Evolutionary conservation across 2,888 invertebrate species (phyloP).

Genomic region (Coenonympha arcania): DNA sequence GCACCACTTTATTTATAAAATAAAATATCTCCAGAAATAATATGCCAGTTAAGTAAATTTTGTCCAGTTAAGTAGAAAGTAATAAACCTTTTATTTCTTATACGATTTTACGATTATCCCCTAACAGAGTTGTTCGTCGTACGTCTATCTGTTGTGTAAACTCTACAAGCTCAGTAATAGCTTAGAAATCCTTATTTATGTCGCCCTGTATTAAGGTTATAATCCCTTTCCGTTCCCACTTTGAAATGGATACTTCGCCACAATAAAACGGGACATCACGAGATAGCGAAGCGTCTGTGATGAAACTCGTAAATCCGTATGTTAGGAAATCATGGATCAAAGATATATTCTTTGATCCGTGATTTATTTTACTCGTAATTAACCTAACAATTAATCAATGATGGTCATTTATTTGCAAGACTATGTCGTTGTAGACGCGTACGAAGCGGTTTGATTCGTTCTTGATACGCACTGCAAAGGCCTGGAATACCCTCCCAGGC

Average conservation of each 20-base stretch:
- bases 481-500: no score
- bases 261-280: slow-evolving; percentile 10
- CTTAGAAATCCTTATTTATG: slow-evolving; percentile 24
- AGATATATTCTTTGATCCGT: no score
- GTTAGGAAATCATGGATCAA: background rate
- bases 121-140: slow-evolving; percentile 2
- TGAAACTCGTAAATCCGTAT: slow-evolving; percentile 2
- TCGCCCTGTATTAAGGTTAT: slow-evolving; percentile 10
- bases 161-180: slow-evolving; percentile 16
- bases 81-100: background rate
- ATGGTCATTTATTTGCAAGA: no score
- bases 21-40: no score
- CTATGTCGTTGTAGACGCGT: no score
- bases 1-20: no score
- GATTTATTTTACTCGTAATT: no score
- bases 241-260: slow-evolving; percentile 12
- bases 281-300: background rate
- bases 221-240: slow-evolving; percentile 19
- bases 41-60: background rate
- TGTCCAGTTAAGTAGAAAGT: no score
- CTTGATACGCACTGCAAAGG: no score
- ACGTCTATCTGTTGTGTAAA: slow-evolving; percentile 2
- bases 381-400: no score
- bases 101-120: background rate
- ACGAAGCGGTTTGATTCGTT: no score